A percentile compares a stretch with the other conserved stretches of the same genome.
These are phyloP conservation scores for Diadema setosum DNA, from an alignment of 35 echinoderm and acorn worm genomes.

Conservation along the genomic window DNA sequence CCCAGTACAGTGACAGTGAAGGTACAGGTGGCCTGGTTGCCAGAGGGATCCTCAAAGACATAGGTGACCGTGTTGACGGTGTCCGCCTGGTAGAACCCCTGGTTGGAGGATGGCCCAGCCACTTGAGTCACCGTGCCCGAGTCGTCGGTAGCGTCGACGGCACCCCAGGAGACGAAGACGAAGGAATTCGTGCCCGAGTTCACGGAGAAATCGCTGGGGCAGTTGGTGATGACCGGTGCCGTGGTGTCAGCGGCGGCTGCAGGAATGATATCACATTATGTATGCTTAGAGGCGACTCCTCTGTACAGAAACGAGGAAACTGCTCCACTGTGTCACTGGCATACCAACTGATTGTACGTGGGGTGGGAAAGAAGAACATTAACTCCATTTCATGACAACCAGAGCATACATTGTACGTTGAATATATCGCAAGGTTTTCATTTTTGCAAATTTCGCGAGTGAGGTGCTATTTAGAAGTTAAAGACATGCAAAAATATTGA, in stretches of 20 bases:
- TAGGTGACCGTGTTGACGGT: conserved; percentile 43
- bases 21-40: conserved; percentile 36
- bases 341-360: background rate
- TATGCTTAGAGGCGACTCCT: background rate
- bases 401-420: background rate
- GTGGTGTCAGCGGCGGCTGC: conserved; percentile 50
- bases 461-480: no score
- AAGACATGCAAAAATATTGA: no score
- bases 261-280: background rate
- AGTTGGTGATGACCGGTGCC: conserved; percentile 39
- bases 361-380: no score
- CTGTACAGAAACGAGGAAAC: background rate
- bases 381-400: no score
- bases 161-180: conserved; percentile 34
- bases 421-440: no score
- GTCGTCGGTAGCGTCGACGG: conserved; percentile 61
- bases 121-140: conserved; percentile 2
- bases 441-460: no score
- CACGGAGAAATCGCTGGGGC: conserved; percentile 20
- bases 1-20: conserved; percentile 50
- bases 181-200: background rate
- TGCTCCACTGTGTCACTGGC: background rate
- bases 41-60: conserved; percentile 49
- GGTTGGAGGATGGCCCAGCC: background rate
- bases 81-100: conserved; percentile 32